These are phyloP conservation scores for Volucella zonaria DNA, from an alignment of 2,888 invertebrate species.

Conservation along the genomic window DNA sequence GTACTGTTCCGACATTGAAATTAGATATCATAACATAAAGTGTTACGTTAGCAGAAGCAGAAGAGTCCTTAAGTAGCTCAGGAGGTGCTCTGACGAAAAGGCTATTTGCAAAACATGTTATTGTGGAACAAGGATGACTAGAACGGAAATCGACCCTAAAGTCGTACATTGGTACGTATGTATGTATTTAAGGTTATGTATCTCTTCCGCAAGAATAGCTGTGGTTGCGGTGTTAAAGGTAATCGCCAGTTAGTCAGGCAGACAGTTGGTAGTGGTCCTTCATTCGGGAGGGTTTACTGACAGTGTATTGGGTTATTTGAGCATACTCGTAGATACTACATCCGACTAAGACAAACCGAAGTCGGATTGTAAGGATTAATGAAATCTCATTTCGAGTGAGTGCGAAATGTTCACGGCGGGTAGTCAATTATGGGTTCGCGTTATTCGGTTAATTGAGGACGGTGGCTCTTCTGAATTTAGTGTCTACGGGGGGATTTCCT, in stretches of 20 bases:
- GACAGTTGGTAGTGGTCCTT: conserved; percentile 58
- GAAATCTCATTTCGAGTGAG: conserved; percentile 67
- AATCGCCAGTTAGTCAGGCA: conserved; percentile 52
- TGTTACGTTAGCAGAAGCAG: conserved; percentile 64
- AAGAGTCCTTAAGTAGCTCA: conserved; percentile 65
- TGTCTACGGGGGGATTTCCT: conserved; percentile 26
- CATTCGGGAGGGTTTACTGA: conserved; percentile 45
- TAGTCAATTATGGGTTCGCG: conserved; percentile 67
- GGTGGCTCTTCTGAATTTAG: conserved; percentile 47
- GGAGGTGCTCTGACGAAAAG: conserved; percentile 60
- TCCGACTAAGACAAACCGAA: conserved; percentile 24
- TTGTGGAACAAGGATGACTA: conserved; percentile 39
- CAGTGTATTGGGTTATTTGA: conserved; percentile 59
- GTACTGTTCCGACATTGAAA: conserved; percentile 74
- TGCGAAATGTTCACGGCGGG: conserved; percentile 61
- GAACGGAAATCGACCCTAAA: conserved; percentile 54
- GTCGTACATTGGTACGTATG: conserved; percentile 12
- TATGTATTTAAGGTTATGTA: conserved; percentile 34
- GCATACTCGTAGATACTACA: conserved; percentile 3
- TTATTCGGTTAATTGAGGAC: conserved; percentile 60
- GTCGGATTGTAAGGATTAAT: conserved; percentile 65
- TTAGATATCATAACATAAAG: conserved; percentile 73
- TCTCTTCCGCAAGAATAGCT: conserved; percentile 45
- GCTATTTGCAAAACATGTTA: conserved; percentile 71
- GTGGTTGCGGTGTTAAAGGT: conserved; percentile 57